phyloP scores from a whole-genome alignment of 2,888 invertebrate genomes.

The Sepioteuthis lessoniana region DNA sequence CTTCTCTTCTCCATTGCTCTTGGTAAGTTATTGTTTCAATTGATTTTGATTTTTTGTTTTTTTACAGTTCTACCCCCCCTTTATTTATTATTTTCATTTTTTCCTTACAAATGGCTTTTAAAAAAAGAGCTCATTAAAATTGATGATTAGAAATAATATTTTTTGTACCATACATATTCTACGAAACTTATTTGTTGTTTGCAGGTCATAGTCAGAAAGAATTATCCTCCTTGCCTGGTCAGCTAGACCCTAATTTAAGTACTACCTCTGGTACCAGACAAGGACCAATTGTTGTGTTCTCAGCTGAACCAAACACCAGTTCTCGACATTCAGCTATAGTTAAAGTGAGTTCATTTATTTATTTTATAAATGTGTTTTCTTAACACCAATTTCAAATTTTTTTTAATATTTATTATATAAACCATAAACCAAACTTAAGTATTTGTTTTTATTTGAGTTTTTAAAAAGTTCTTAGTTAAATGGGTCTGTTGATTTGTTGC shows the following conservation, averaged over 20 bases:
- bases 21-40: background rate
- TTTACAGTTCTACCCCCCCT: too few species aligned
- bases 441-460: too few species aligned
- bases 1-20: conserved; percentile 40
- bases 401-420: too few species aligned
- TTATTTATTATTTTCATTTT: too few species aligned
- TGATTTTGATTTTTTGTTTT: too few species aligned
- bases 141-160: too few species aligned
- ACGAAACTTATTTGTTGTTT: background rate
- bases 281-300: background rate
- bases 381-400: background rate
- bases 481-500: too few species aligned
- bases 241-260: background rate
- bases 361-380: background rate
- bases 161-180: too few species aligned
- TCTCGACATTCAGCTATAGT: background rate
- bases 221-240: background rate
- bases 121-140: too few species aligned
- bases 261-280: background rate
- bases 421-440: too few species aligned
- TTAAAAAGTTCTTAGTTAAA: too few species aligned
- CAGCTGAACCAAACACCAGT: background rate
- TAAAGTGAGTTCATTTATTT: background rate
- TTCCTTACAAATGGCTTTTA: too few species aligned
- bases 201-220: background rate